These are phyloP conservation scores for Maniola jurtina DNA, from an alignment of 1,140 invertebrate species.

Conservation along the genomic window DNA sequence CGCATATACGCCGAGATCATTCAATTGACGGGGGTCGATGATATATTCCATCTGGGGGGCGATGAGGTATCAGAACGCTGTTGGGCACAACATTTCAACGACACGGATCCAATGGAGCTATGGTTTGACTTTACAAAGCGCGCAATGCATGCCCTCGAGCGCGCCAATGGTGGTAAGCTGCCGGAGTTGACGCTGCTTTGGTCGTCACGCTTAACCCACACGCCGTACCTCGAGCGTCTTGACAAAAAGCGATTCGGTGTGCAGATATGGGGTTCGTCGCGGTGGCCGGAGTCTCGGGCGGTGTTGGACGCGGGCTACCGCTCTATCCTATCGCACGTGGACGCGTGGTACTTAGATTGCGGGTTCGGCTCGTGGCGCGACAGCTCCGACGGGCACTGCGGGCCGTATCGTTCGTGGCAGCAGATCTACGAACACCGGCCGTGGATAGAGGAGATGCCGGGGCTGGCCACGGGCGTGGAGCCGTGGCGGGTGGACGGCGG, in stretches of 20 bases:
- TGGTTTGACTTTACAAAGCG: conserved; percentile 88
- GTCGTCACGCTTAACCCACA: conserved; percentile 88
- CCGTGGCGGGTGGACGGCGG: conserved; percentile 87
- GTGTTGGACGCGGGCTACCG: conserved; percentile 86
- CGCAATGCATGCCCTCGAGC: conserved; percentile 80
- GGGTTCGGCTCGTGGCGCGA: conserved; percentile 90
- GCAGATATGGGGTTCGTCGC: conserved; percentile 88
- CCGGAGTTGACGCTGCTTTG: conserved; percentile 85
- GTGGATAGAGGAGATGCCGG: conserved; percentile 79
- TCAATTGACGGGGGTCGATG: conserved; percentile 81
- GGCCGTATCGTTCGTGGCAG: conserved; percentile 90
- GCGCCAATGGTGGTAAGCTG: conserved; percentile 82
- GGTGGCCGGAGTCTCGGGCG: conserved; percentile 86
- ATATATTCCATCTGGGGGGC: conserved; percentile 90
- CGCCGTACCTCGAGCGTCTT: conserved; percentile 84
- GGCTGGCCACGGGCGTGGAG: conserved; percentile 83
- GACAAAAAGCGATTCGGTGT: conserved; percentile 78
- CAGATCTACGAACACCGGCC: conserved; percentile 90
- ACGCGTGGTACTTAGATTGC: conserved; percentile 92
- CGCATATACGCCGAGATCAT: conserved; percentile 84
- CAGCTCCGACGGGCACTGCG: conserved; percentile 83
- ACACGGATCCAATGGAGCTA: conserved; percentile 85
- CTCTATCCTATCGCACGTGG: conserved; percentile 90
- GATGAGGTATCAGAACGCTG: conserved; percentile 87
- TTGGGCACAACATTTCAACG: conserved; percentile 86